A percentile compares a stretch with the other conserved stretches of the same genome.
Evolutionary conservation across 2,888 invertebrate genomes (phyloP).

Genomic region (Perizoma flavofasciatum): DNA sequence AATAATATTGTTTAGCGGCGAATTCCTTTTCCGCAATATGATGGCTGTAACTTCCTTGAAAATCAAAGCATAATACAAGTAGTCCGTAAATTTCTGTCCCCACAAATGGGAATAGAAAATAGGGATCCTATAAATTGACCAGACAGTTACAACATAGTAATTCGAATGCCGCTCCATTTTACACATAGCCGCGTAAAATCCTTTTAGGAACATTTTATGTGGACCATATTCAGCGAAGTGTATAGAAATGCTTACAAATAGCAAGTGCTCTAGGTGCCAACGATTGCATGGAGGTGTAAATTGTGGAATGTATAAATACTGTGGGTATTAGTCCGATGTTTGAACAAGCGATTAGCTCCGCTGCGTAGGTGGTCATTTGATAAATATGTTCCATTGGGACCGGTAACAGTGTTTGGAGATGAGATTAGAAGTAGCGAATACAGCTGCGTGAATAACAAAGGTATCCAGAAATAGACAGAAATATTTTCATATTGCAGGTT

Average conservation of each 20-base stretch:
- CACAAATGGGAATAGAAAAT: constrained; percentile 39
- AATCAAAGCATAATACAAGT: constrained; percentile 30
- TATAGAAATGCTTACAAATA: constrained; percentile 43
- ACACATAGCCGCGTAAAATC: constrained; percentile 34
- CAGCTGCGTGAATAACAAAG: constrained; percentile 27
- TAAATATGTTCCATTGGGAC: constrained; percentile 48
- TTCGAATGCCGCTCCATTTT: constrained; percentile 37
- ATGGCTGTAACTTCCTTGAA: constrained; percentile 5
- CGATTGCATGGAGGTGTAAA: constrained; percentile 49
- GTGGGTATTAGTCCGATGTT: constrained; percentile 51
- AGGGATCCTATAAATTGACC: constrained; percentile 38
- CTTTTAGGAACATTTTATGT: constrained; percentile 36
- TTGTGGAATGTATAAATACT: constrained; percentile 41
- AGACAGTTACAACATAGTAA: constrained; percentile 42
- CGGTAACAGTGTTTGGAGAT: constrained; percentile 37
- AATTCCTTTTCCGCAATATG: too few relatives aligned
- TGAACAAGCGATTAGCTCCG: constrained; percentile 55
- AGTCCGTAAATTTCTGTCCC: constrained; percentile 37
- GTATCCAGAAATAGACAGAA: constrained; percentile 5
- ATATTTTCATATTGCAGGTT: constrained; percentile 12
- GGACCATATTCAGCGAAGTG: constrained; percentile 27
- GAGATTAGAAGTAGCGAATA: constrained; percentile 39
- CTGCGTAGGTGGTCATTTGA: constrained; percentile 54
- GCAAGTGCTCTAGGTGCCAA: constrained; percentile 43
- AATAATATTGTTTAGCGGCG: too few relatives aligned